Base-by-base conservation (phyloP, 2,888 invertebrate species). In the Barypeithes pellucidus region DNA sequence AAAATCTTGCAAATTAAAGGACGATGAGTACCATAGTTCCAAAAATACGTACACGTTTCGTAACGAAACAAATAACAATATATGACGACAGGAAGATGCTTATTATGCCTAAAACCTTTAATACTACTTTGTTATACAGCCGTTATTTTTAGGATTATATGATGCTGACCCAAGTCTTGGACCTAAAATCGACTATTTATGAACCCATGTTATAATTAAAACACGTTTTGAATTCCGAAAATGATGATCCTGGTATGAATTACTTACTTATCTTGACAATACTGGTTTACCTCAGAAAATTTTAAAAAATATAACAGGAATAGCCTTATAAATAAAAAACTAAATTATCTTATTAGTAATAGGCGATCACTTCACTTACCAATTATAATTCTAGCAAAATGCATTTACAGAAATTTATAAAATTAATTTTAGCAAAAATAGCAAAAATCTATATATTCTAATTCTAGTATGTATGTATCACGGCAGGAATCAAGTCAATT, bases 61-160 rank as follows among this genome's bases (percentile, higher is more conserved):
- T 62, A 39, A 57, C 39, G 69, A 62, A 59, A 63, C 71, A 75
- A 75, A 75, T 75, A 75, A 75, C 75, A 75, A 75, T 75, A 72
- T 72, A 75, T 41, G 75, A 75, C 65, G 75, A 75, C 75, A 75
- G 65, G 43, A 67, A 68, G 68, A 72, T 75, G 62, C 75, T 75
- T 75, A 75, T 72, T 75, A 52, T 54, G 54, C 52, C 69, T 75
- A 75, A 75, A 63, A 36, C 63, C 67, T 72, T 72, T 72, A 65
- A 66, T 75, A 75, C 62, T 67, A 72, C 69, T 75, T 75, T 68
- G 75, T 75, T 75, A 75, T 67, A 36, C 65, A 45, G 72, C 69
- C 71, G 75, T 75, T 75, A 75, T 72, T 75, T 72, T 75, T 60
- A 22, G 72, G 75, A 75, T 75, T 75, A 75, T 59, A 57, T 20